Base-by-base conservation (phyloP, 1,140 invertebrate species). In the Leptopilina boulardi region DNA sequence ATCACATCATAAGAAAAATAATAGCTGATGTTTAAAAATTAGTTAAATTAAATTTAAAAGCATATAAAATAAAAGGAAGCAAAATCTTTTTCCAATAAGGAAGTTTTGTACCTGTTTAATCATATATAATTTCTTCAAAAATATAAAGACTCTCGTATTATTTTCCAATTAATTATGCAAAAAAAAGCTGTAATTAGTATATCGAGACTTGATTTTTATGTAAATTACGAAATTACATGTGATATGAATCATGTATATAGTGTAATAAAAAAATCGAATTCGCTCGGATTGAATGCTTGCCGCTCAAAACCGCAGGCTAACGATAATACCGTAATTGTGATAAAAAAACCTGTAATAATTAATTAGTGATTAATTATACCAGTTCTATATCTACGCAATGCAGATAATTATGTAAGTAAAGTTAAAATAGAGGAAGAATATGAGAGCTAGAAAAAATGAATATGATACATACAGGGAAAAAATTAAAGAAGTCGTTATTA, bases 401-500 rank as follows among this genome's bases (percentile, higher is more conserved):
- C 11, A 66, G 21, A 66, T 13, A 38, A 38, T 38, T 38, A 66
- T 66, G 21, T 26, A 30, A 23, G 56, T 26, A 13, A 30, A 21
- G 56, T 66, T 23, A 11, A n/a, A n/a, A 66, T 66, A 66, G 10
- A 2, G 23, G 15, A 66, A 26, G 11, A 30, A 23, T 26, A 66
- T 10, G 2, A 59, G 23, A 11, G 21, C 47, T 38, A 38, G 47
- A 51, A n/a, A 42, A 18, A 18, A 18, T 51, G 47, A 18, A 15
- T n/a, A 51, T 70, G 59, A 70, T 47, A 42, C 71, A 82, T 79
- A 82, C 77, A 79, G 76, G 79, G 79, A 82, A 76, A 38, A 73
- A 76, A 71, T 74, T 74, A 81, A 76, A 54, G 51, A 75, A 79
- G 74, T 79, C 70, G 75, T 79, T 77, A 80, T 75, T 79, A 78